phyloP scores from a whole-genome alignment of 2,888 invertebrate species.

The Hecatera dysodea region DNA sequence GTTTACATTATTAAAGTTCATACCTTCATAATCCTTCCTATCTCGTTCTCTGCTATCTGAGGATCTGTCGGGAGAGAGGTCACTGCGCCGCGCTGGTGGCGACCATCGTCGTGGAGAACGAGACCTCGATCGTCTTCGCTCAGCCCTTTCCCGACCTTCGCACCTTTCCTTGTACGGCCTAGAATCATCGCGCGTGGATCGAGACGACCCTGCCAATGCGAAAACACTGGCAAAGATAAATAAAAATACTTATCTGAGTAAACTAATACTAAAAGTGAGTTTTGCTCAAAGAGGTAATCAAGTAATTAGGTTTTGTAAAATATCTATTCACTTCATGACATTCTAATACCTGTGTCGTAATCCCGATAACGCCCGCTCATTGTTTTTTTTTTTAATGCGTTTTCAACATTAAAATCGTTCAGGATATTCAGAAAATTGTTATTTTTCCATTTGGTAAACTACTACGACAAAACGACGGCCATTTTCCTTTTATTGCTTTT shows the following conservation, averaged over 20 bases:
- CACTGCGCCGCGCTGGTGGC: slow-evolving; percentile 70
- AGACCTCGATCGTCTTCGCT: slow-evolving; percentile 73
- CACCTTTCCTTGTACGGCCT: slow-evolving; percentile 79
- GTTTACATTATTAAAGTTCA: neutral
- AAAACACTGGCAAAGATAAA: slow-evolving; percentile 94
- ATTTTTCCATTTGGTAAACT: slow-evolving; percentile 28
- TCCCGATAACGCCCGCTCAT: slow-evolving; percentile 81
- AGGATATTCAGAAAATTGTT: slow-evolving; percentile 19
- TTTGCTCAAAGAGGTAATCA: slow-evolving; percentile 35
- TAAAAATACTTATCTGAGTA: slow-evolving; percentile 83
- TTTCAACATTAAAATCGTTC: slow-evolving; percentile 46
- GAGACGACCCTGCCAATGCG: slow-evolving; percentile 93
- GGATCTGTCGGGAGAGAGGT: slow-evolving; percentile 63
- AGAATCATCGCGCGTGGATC: slow-evolving; percentile 90
- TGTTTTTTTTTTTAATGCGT: slow-evolving; percentile 38
- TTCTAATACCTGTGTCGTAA: slow-evolving; percentile 84
- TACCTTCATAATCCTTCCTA: slow-evolving; percentile 61
- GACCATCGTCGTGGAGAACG: slow-evolving; percentile 76
- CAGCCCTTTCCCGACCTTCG: slow-evolving; percentile 64
- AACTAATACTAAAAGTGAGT: slow-evolving; percentile 58
- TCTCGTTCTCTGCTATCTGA: slow-evolving; percentile 73
- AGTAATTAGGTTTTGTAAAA: slow-evolving; percentile 44
- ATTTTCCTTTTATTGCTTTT: slow-evolving; percentile 44
- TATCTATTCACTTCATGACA: slow-evolving; percentile 68
- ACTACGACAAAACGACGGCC: slow-evolving; percentile 50